Percentiles rank a stretch among this genome's conserved stretches.
Evolutionary conservation across 2,797 vertebrate species (phyloP).

Genomic region (Phaenicophaeus curvirostris): DNA sequence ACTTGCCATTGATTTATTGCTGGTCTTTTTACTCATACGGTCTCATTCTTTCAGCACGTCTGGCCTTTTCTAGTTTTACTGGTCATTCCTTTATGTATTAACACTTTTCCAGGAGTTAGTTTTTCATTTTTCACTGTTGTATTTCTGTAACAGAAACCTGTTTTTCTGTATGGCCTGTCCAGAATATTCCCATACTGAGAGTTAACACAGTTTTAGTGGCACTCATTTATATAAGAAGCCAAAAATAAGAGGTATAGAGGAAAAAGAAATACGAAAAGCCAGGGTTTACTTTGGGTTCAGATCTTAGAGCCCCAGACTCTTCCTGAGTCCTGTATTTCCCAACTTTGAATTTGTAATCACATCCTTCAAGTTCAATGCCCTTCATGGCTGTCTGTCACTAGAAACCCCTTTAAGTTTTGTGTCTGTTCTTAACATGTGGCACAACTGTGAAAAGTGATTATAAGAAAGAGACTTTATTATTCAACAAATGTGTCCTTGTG

Average conservation of each 20-base stretch:
- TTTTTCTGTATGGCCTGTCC: background rate
- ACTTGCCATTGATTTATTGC: background rate
- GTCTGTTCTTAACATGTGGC: background rate
- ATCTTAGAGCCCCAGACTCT: background rate
- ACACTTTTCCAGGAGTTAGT: background rate
- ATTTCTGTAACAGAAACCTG: background rate
- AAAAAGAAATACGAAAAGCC: background rate
- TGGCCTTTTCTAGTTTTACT: conserved; percentile 14
- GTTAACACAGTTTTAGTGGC: background rate
- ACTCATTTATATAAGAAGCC: background rate
- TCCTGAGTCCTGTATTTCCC: background rate
- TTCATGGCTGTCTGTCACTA: background rate
- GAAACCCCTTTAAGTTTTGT: background rate
- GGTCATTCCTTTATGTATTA: background rate
- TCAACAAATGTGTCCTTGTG: background rate
- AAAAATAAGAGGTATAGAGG: background rate
- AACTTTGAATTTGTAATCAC: background rate
- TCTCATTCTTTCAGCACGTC: background rate
- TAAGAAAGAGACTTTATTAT: background rate
- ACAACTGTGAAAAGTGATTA: background rate
- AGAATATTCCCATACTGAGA: background rate
- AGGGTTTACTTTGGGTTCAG: background rate
- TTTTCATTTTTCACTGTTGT: background rate
- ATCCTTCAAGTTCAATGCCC: background rate
- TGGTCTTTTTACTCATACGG: background rate